Percentiles rank a stretch among this genome's conserved stretches.
Conservation (phyloP, 2,113 vertebrate genomes). For the Paradoxurus hermaphroditus region DNA sequence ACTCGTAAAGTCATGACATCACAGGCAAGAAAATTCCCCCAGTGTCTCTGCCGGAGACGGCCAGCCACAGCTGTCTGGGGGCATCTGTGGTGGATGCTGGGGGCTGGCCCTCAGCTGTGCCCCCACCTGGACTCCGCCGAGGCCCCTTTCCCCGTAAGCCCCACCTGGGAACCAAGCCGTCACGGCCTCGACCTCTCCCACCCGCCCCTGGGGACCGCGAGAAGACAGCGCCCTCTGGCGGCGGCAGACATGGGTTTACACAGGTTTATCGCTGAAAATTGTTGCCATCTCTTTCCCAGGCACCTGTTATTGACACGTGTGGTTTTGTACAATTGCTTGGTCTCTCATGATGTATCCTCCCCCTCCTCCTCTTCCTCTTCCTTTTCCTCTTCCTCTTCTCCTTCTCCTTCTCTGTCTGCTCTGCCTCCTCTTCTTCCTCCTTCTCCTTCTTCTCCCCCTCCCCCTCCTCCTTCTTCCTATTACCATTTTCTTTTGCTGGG, state of each 20-base stretch:
- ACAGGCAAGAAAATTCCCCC: background rate
- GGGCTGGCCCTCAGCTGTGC: background rate
- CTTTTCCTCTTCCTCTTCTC: no score
- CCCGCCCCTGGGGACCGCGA: rapidly evolving
- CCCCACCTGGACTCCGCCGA: background rate
- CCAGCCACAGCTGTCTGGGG: background rate
- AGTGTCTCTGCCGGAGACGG: background rate
- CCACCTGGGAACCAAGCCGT: background rate
- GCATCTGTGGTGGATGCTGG: background rate
- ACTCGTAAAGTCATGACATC: background rate
- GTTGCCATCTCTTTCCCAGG: background rate
- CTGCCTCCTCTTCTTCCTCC: no score
- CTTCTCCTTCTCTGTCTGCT: no score
- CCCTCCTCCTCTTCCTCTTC: no score
- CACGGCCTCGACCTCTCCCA: background rate
- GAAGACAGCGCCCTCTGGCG: background rate
- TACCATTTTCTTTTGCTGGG: background rate
- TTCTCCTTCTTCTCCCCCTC: background rate
- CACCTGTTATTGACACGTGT: background rate
- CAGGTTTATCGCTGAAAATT: background rate
- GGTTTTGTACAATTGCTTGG: background rate
- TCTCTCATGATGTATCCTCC: no score
- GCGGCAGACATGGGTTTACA: background rate
- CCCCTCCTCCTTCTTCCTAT: no score
- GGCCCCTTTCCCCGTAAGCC: background rate